Evolutionary conservation across 2,888 invertebrate species (phyloP), one percentile per base, ranked within the genome.

Genomic region (Lochmaea capreae): DNA sequence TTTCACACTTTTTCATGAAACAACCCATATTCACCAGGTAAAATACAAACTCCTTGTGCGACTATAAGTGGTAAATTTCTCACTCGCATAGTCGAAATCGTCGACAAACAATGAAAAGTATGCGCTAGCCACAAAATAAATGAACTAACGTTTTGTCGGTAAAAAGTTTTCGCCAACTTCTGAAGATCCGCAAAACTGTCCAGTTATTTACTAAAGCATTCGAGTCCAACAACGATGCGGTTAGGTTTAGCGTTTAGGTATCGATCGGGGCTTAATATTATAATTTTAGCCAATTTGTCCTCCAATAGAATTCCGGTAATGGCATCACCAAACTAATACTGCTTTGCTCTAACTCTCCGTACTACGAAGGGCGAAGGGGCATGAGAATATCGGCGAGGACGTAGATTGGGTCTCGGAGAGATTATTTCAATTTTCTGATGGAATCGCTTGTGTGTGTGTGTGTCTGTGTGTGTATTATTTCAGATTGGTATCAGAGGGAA

Each of bases 251-350:
- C 68, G 77, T 77, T 77, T 39, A 39, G 33, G 33, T 72, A 72
- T 76, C 73, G 78, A 71, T 70, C 77, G 76, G 67, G 72, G 72
- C 67, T 74, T 73, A 74, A 73, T 77, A 78, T 79, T 80, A 83
- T 83, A 84, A 84, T 85, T 85, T 82, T 75, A 82, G 81, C 81
- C 82, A 85, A 85, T 85, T 85, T 85, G 83, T 83, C 81, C 81
- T 79, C 71, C 72, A 77, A 79, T 78, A 74, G 78, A 78, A 75
- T 80, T 79, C 80, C 78, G 76, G 81, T 81, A 82, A 84, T 83
- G 78, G 80, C 83, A 82, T 82, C 83, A 80, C 82, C 83, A 81
- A 84, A 85, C 84, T 84, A 85, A 85, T 84, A 85, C 84, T 82
- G 78, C 43, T 58, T 18, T 42, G 11, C 22, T 57, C 18, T 43